phyloP scores from a whole-genome alignment of 2,113 vertebrate genomes.

The Neofelis nebulosa region DNA sequence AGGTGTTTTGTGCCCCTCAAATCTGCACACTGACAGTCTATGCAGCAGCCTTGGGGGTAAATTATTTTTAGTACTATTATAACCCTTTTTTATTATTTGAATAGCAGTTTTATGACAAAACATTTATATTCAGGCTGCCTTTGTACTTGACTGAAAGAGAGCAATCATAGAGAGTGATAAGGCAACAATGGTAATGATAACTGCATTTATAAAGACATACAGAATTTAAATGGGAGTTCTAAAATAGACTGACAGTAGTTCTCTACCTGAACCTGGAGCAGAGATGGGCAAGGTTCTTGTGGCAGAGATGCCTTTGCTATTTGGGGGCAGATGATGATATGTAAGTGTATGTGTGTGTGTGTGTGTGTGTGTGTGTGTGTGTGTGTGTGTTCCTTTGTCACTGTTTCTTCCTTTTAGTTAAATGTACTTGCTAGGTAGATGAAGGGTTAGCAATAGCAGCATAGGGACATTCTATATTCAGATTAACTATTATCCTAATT shows the following conservation, averaged over 20 bases:
- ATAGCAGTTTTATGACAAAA: constrained; percentile 88
- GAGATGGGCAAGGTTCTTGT: constrained; percentile 56
- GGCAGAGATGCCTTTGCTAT: constrained; percentile 51
- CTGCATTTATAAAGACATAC: constrained; percentile 83
- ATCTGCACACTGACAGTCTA: constrained; percentile 71
- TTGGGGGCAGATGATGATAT: constrained; percentile 14
- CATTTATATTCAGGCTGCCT: constrained; percentile 87
- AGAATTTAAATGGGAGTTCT: constrained; percentile 79
- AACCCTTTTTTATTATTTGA: constrained; percentile 86
- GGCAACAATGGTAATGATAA: constrained; percentile 85
- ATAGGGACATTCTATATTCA: not conserved
- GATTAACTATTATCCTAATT: constrained; percentile 22
- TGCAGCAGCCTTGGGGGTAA: constrained; percentile 79
- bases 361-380: not conserved
- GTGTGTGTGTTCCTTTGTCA: constrained; percentile 40
- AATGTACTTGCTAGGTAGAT: constrained; percentile 48
- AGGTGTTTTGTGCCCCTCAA: constrained; percentile 70
- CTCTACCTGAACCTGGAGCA: constrained; percentile 65
- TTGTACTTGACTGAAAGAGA: constrained; percentile 86
- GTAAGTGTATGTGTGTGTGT: not conserved
- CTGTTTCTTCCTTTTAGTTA: constrained; percentile 57
- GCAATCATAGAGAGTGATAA: constrained; percentile 84
- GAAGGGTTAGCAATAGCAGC: not conserved
- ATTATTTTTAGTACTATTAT: constrained; percentile 85
- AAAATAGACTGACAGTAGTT: constrained; percentile 71